Evolutionary conservation across 2,888 invertebrate species (phyloP).

Genomic region (Aradus depressus): DNA sequence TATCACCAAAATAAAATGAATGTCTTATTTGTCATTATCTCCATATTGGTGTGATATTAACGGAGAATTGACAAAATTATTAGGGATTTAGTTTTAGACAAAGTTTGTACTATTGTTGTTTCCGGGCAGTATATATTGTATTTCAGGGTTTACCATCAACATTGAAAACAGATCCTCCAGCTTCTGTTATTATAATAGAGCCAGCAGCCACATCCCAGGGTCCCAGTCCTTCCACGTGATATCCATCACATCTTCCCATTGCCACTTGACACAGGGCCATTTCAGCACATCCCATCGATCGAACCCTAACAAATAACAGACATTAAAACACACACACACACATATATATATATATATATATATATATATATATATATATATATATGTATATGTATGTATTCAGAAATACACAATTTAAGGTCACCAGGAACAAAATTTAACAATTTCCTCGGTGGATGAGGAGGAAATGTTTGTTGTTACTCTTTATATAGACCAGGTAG

Average conservation of each 20-base stretch:
- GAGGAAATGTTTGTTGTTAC: no score
- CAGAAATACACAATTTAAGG: not conserved
- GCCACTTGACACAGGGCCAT: conserved; percentile 91
- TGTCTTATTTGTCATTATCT: no score
- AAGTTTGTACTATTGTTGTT: no score
- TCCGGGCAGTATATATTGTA: no score
- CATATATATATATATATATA: not conserved
- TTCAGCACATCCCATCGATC: conserved; percentile 85
- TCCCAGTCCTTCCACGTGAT: conserved; percentile 54
- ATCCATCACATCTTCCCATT: conserved; percentile 73
- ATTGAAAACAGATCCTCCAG: conserved; percentile 84
- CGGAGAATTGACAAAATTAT: no score
- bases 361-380: not conserved
- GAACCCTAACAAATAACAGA: conserved; percentile 51
- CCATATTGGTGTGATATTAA: no score
- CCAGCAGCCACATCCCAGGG: conserved; percentile 89
- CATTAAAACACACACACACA: no score
- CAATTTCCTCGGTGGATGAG: no score
- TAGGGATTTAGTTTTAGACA: no score
- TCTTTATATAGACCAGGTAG: no score
- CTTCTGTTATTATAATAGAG: conserved; percentile 77
- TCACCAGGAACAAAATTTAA: no score
- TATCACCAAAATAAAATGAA: no score
- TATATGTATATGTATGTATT: not conserved
- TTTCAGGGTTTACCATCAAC: conserved; percentile 62